These are phyloP conservation scores for Noctua pronuba DNA, from an alignment of 2,888 invertebrate species.

Conservation along the genomic window DNA sequence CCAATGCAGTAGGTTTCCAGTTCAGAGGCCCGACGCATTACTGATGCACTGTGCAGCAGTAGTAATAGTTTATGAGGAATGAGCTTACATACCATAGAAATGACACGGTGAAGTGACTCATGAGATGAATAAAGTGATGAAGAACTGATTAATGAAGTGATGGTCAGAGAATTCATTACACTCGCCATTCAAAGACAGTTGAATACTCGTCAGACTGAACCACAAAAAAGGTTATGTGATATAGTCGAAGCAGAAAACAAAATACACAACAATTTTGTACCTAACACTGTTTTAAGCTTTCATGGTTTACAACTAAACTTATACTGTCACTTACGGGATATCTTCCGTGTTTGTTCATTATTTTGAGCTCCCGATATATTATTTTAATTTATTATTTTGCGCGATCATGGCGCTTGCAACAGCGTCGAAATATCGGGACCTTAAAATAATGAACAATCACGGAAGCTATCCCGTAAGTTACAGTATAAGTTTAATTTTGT, in stretches of 20 bases:
- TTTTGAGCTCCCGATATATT: no score
- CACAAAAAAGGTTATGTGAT: neutral
- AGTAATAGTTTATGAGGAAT: conserved; percentile 33
- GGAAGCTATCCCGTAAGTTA: no score
- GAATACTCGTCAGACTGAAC: neutral
- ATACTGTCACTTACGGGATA: no score
- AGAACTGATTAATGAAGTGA: conserved; percentile 1
- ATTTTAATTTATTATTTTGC: no score
- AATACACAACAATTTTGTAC: neutral
- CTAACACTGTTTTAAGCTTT: no score
- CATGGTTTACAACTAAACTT: no score
- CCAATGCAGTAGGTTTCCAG: conserved; percentile 16
- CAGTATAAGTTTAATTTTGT: no score
- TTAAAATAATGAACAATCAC: no score
- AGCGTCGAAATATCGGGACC: no score
- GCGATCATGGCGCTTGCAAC: no score
- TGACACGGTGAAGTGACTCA: conserved; percentile 74
- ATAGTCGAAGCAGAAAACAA: neutral
- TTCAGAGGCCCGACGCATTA: neutral
- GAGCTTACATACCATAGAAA: conserved; percentile 41
- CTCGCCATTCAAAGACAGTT: neutral
- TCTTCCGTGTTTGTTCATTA: no score
- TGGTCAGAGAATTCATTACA: neutral
- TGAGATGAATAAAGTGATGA: conserved; percentile 60
- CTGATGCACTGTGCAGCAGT: neutral